Evolutionary conservation across 2,888 invertebrate species (phyloP), one percentile per base, ranked within the genome.

Genomic region (Ectemnius cavifrons): DNA sequence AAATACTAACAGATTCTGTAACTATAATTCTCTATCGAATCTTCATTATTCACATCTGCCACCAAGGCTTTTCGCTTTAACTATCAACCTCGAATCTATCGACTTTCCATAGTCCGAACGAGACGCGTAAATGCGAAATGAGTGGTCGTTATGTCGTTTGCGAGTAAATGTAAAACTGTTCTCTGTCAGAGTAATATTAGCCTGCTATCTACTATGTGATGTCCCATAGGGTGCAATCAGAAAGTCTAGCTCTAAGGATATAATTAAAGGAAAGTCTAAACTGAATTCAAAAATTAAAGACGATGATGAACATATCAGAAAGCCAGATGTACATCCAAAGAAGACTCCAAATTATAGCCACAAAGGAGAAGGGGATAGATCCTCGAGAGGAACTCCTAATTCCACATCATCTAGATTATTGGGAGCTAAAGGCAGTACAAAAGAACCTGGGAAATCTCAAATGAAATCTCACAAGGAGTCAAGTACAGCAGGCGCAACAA

Each of bases 221-320:
- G 37, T 37, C 37, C 37, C 37, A 37, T 37, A 85, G 85, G 85
- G 84, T 56, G 79, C 84, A 23, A 80, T 80, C 64, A 85, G 77
- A 62, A 85, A 85, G 61, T 62, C 67, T n/a, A 45, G n/a, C 56
- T 20, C n/a, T 63, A 79, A 73, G 59, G 68, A 75, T 77, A 75
- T 52, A 56, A 59, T 18, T 45, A 77, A 75, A 14, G 27, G 67
- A 4, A 73, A 16, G 8, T 0, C 77, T 63, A 73, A 27, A 71
- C 0, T 81, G 67, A 65, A 58, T 64, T 27, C 57, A 4, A 58
- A 37, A 0, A 14, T 58, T 59, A 52, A 23, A 4, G 74, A 74
- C 13, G 58, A 71, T 16, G 20, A 20, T 0, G 75, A 81, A 2
- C 37, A 56, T 0, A 23, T 56, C 5, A 75, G 66, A 3, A 77